Percentiles rank a stretch among this genome's conserved stretches.
Conservation (phyloP, 2,113 vertebrate species). For the Pampusana beccarii region DNA sequence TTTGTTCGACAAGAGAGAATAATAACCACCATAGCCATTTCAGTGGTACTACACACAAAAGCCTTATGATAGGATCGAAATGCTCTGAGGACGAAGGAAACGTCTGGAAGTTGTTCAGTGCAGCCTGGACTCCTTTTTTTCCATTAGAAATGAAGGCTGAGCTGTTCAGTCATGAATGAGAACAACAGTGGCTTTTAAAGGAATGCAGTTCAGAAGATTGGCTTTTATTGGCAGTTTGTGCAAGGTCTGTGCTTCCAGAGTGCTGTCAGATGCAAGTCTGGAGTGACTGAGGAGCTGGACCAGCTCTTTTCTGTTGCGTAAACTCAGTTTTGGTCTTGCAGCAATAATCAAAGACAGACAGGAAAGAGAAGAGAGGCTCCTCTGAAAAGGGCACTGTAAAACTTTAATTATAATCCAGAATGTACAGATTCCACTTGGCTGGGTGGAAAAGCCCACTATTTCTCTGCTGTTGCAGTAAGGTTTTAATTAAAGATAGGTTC, state of each 20-base stretch:
- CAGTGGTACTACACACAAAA: not conserved
- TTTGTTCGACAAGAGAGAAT: not conserved
- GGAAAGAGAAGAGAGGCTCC: conserved; percentile 22
- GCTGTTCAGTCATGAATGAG: conserved; percentile 55
- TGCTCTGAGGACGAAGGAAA: not conserved
- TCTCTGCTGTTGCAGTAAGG: conserved; percentile 26
- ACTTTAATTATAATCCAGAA: conserved; percentile 35
- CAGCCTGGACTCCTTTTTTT: conserved; percentile 17
- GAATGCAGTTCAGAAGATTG: conserved; percentile 46
- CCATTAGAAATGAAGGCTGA: conserved; percentile 29
- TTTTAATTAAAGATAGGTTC: conserved; percentile 51
- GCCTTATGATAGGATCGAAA: not conserved
- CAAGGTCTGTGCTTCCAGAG: conserved; percentile 38
- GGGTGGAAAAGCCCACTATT: conserved; percentile 22
- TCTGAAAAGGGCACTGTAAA: conserved; percentile 39
- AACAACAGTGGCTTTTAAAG: conserved; percentile 70
- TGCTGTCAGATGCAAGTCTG: conserved; percentile 54
- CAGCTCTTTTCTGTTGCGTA: conserved; percentile 5
- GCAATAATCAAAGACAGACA: conserved; percentile 55
- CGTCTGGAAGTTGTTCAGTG: conserved; percentile 51
- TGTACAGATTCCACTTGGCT: conserved; percentile 31
- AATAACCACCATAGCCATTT: not conserved
- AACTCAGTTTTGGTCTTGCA: conserved; percentile 26
- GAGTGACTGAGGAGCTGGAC: conserved; percentile 44
- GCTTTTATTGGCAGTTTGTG: conserved; percentile 60